Evolutionary conservation across 2,797 vertebrate genomes (phyloP), one percentile per base, ranked within the genome.

Genomic region (Microhierax caerulescens): DNA sequence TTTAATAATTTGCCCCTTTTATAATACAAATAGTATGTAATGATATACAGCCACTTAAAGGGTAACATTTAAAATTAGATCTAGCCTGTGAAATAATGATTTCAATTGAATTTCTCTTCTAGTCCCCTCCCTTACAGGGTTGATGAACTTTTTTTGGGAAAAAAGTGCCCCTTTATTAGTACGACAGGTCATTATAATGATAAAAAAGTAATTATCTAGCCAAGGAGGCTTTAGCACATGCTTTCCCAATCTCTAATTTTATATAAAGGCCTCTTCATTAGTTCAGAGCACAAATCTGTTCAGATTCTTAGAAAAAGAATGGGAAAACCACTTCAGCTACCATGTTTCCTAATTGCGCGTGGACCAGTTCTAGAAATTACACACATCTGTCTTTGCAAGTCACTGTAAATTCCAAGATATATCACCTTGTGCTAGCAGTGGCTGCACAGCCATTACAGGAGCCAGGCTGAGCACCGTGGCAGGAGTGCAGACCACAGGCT

Each of bases 51-150:
- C 74, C 85, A 94, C 90, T 95, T 96, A 96, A 85, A 77, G 28
- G 9, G 32, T 82, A 93, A 81, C n/a, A 90, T 82, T 86, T 81
- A 7, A 69, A 92, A 95, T 84, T 85, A 37, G 77, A 68, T 78
- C 54, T 84, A 93, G 28, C 21, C 36, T 81, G 63, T 63, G 67
- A 95, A 95, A 92, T 54, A 89, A 80, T 78, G 0, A 64, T 92
- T 94, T 80, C 84, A 92, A 95, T 95, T 88, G 80, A 90, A 94
- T 96, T 93, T 93, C 59, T 86, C 64, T 77, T 74, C 57, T 37
- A 76, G 67, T 50, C 12, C 41, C 48, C n/a, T 88, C 56, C 50
- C 30, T 89, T 92, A 61, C 15, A 51, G 69, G 30, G 76, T 36
- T 96, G 94, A 93, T 90, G 73, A 88, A 95, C 73, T 91, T 90